Conservation (phyloP, 2,888 invertebrate species). For the Mimas tiliae region DNA sequence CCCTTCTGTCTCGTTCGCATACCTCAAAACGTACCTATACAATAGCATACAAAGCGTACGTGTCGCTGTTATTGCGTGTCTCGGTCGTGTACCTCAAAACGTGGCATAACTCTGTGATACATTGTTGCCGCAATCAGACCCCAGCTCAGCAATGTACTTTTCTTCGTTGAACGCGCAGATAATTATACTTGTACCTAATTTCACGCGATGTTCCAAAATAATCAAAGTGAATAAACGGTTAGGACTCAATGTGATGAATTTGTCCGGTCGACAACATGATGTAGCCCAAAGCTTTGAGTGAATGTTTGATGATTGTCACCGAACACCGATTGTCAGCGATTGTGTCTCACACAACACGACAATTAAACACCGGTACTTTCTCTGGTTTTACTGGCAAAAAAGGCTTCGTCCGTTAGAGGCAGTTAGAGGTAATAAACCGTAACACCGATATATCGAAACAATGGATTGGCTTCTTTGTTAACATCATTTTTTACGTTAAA, state of each 20-base stretch:
- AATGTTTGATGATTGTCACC: slow-evolving; percentile 33
- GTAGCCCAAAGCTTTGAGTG: slow-evolving; percentile 25
- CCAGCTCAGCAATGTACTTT: no score
- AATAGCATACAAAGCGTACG: no score
- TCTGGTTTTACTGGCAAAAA: slow-evolving; percentile 13
- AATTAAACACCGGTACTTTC: slow-evolving; percentile 42
- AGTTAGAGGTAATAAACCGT: slow-evolving; percentile 4
- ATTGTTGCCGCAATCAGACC: no score
- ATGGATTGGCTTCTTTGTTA: not conserved
- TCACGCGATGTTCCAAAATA: not conserved
- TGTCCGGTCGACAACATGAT: slow-evolving; percentile 30
- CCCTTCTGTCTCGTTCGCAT: no score
- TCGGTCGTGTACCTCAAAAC: no score
- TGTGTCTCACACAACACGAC: no score
- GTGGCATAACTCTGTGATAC: no score
- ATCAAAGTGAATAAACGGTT: slow-evolving; percentile 1
- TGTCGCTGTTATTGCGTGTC: no score
- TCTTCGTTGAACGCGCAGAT: no score
- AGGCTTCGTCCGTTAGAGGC: not conserved
- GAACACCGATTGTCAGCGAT: no score
- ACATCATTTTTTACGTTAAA: not conserved
- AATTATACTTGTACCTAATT: no score
- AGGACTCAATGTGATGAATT: slow-evolving; percentile 25
- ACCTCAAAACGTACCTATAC: no score
- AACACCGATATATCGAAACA: not conserved